These are phyloP conservation scores for Chaunax sp. DNA, from an alignment of 2,797 vertebrate genomes.

Conservation along the genomic window DNA sequence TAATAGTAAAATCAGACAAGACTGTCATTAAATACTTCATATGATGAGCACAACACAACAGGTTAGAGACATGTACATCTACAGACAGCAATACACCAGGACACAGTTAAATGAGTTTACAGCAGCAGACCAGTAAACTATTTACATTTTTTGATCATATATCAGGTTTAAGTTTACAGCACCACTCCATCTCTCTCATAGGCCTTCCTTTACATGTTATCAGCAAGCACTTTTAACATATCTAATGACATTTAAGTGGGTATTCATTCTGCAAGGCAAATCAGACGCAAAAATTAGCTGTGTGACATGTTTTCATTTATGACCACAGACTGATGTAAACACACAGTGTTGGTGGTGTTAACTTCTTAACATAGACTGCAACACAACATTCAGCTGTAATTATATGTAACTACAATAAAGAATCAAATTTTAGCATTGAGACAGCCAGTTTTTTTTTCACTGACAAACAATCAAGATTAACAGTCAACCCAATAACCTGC, in stretches of 20 bases:
- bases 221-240: not conserved
- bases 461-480: slow-evolving; percentile 69
- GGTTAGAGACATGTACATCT: not conserved
- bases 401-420: slow-evolving; percentile 22
- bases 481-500: slow-evolving; percentile 76
- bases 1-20: too few species aligned
- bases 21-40: not conserved
- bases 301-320: slow-evolving; percentile 34
- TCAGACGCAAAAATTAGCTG: slow-evolving; percentile 19
- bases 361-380: slow-evolving; percentile 31
- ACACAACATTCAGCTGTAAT: slow-evolving; percentile 44
- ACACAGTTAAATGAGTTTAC: not conserved
- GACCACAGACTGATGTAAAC: slow-evolving; percentile 10
- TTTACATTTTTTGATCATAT: not conserved
- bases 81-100: not conserved
- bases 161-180: not conserved
- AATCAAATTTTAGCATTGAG: slow-evolving; percentile 51
- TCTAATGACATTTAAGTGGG: slow-evolving; percentile 12
- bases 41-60: not conserved
- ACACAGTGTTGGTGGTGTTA: slow-evolving; percentile 24
- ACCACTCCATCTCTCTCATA: not conserved
- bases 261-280: slow-evolving; percentile 22
- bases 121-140: not conserved
- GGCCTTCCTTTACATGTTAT: not conserved
- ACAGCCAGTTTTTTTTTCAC: slow-evolving; percentile 58